Evolutionary conservation across 2,113 vertebrate species (phyloP).

Genomic region (Cariama cristata): DNA sequence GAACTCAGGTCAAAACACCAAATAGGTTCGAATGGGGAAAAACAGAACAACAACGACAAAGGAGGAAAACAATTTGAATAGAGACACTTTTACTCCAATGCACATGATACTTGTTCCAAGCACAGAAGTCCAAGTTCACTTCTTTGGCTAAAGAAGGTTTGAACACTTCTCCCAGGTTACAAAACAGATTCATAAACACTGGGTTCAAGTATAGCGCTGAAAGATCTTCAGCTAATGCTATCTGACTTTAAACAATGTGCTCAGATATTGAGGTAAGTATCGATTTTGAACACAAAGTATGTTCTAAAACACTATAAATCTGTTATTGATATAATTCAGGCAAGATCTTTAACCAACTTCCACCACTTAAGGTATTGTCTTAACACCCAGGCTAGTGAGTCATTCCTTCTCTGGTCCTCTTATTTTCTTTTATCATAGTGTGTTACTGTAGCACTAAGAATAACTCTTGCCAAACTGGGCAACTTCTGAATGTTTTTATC

Average conservation of each 20-base stretch:
- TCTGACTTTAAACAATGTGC: not conserved
- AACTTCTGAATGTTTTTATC: slow-evolving; percentile 8
- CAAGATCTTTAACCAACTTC: not conserved
- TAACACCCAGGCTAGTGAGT: not conserved
- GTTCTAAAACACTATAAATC: not conserved
- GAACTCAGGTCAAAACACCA: not conserved
- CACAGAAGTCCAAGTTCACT: not conserved
- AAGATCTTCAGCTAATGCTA: not conserved
- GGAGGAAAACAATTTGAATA: not conserved
- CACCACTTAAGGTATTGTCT: not conserved
- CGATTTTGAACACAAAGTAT: not conserved
- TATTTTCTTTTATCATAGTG: not conserved
- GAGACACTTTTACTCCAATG: not conserved
- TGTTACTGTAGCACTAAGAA: not conserved
- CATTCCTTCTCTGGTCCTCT: not conserved
- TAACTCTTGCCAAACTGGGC: not conserved
- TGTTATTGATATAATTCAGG: not conserved
- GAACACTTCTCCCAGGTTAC: not conserved
- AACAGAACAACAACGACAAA: not conserved
- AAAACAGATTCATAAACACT: not conserved
- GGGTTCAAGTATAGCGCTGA: not conserved
- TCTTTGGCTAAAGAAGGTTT: not conserved
- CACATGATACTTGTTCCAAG: not conserved
- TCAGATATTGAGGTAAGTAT: not conserved
- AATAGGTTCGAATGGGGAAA: not conserved